phyloP scores from a whole-genome alignment of 2,113 vertebrate species.

The Brachyistius frenatus region DNA sequence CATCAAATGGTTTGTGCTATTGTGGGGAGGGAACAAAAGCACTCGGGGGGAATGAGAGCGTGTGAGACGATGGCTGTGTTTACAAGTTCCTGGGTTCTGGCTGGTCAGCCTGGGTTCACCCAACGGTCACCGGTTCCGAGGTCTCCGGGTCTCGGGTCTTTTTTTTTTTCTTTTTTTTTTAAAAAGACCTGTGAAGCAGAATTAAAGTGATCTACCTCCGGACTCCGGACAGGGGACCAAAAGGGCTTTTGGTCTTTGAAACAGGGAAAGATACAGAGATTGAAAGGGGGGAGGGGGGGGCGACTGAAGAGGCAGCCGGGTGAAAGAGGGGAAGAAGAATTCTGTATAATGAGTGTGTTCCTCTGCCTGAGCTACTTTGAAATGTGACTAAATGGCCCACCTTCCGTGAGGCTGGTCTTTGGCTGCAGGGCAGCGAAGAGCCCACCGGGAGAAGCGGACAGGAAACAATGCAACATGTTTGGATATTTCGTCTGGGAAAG shows the following conservation, averaged over 20 bases:
- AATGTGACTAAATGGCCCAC: constrained; percentile 80
- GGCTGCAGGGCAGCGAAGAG: constrained; percentile 44
- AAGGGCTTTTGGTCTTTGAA: constrained; percentile 63
- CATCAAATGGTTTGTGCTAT: constrained; percentile 65
- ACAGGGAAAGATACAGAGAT: constrained; percentile 54
- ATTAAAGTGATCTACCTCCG: constrained; percentile 88
- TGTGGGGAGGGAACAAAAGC: constrained; percentile 71
- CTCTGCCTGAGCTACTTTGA: constrained; percentile 79
- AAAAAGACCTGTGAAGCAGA: constrained; percentile 88
- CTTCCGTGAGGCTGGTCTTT: constrained; percentile 61
- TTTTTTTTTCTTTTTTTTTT: constrained; percentile 53
- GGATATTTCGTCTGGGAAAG: constrained; percentile 1
- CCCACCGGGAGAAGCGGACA: constrained; percentile 37
- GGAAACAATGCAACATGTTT: background rate
- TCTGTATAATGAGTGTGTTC: constrained; percentile 78
- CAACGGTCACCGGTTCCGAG: constrained; percentile 83
- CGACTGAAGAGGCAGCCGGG: constrained; percentile 25
- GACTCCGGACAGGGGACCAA: constrained; percentile 66
- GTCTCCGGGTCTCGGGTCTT: constrained; percentile 82
- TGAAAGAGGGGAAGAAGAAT: constrained; percentile 67
- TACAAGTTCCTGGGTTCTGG: constrained; percentile 69
- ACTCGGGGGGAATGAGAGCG: constrained; percentile 66
- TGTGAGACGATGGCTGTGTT: constrained; percentile 81
- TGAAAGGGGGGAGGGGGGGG: constrained; percentile 23
- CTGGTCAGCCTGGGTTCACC: constrained; percentile 80